Conservation (phyloP, 2,797 vertebrate species). For the Lophius americanus region DNA sequence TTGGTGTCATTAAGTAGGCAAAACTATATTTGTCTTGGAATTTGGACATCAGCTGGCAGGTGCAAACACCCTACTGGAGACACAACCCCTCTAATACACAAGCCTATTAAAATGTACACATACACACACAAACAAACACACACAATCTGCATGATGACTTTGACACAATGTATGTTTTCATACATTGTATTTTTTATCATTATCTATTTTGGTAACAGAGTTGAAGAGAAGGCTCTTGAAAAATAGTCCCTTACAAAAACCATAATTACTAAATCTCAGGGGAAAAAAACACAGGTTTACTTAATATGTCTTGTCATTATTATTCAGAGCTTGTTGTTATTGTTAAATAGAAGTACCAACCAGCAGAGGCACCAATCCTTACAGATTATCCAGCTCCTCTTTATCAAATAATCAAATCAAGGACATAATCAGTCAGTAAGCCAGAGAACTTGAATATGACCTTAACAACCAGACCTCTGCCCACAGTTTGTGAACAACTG, state of each 20-base stretch:
- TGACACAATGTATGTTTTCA: no score
- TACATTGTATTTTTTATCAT: no score
- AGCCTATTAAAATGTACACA: conserved; percentile 23
- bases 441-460: conserved; percentile 40
- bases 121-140: conserved; percentile 15
- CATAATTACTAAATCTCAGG: no score
- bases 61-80: conserved; percentile 69
- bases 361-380: background rate
- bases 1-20: conserved; percentile 57
- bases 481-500: conserved; percentile 42
- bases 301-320: no score
- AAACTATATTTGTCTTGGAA: conserved; percentile 76
- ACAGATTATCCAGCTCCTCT: background rate
- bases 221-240: background rate
- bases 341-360: background rate
- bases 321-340: background rate
- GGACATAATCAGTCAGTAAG: background rate
- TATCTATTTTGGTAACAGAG: background rate
- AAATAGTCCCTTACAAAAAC: no score
- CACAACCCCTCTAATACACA: conserved; percentile 21
- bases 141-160: conserved; percentile 4
- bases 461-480: conserved; percentile 30
- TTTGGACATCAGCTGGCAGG: conserved; percentile 76
- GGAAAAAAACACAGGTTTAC: background rate
- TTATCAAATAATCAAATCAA: conserved; percentile 5